These are phyloP conservation scores for Hydrolagus affinis DNA, from an alignment of 2,113 vertebrate species.

Conservation along the genomic window DNA sequence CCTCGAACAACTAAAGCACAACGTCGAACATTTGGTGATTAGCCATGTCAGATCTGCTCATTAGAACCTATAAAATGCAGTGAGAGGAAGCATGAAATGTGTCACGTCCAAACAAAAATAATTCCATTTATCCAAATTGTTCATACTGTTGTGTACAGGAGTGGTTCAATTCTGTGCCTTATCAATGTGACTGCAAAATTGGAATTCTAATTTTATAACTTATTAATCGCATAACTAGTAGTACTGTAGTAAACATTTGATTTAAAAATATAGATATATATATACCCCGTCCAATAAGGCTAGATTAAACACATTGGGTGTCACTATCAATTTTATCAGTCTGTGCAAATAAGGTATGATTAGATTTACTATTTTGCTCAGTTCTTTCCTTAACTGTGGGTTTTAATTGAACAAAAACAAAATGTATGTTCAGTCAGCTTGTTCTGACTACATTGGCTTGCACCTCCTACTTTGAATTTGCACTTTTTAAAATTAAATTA, in stretches of 20 bases:
- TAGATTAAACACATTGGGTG: neutral
- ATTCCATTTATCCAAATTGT: neutral
- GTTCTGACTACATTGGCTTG: neutral
- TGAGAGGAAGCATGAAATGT: conserved; percentile 80
- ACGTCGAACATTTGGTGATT: conserved; percentile 93
- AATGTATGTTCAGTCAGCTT: neutral
- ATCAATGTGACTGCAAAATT: neutral
- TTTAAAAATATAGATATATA: too few species aligned
- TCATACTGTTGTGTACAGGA: neutral
- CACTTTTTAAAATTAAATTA: neutral
- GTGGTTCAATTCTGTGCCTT: neutral
- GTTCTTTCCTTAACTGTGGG: neutral
- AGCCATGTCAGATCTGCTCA: conserved; percentile 78
- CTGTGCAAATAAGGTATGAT: too few species aligned
- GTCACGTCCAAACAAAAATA: conserved; percentile 47
- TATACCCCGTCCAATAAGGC: neutral
- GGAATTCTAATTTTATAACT: neutral
- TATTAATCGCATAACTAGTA: neutral
- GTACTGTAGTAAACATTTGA: conserved; percentile 16
- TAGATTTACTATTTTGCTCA: neutral
- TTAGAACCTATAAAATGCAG: conserved; percentile 59
- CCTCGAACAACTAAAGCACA: conserved; percentile 97
- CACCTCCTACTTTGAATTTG: neutral
- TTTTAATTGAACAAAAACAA: neutral
- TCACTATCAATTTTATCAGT: neutral